These are phyloP conservation scores for Syrphus vitripennis DNA, from an alignment of 2,888 invertebrate species.

Conservation along the genomic window DNA sequence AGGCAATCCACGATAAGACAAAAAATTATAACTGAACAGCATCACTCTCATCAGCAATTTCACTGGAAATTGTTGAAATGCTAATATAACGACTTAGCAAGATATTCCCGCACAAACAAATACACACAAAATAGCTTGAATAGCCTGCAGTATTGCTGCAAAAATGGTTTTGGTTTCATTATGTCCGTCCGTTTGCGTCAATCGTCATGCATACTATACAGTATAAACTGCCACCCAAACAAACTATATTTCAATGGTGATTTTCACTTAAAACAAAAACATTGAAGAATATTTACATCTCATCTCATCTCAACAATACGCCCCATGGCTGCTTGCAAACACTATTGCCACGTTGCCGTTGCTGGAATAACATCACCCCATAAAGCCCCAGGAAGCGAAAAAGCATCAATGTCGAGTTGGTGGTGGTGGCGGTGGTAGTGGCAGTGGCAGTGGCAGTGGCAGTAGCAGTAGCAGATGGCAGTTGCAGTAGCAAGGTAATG, in stretches of 20 bases:
- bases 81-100: constrained; percentile 10
- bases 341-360: neutral
- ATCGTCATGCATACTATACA: too few species aligned
- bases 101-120: neutral
- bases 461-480: too few species aligned
- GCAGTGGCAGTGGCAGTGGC: too few species aligned
- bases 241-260: constrained; percentile 19
- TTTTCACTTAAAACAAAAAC: constrained; percentile 27
- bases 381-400: neutral
- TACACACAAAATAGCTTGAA: constrained; percentile 17
- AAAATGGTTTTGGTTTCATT: constrained; percentile 54
- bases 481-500: too few species aligned
- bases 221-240: constrained; percentile 30
- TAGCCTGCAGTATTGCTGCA: constrained; percentile 37
- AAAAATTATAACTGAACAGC: neutral
- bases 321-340: constrained; percentile 18
- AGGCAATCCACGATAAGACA: neutral
- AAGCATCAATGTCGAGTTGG: neutral
- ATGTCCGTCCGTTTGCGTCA: constrained; percentile 46
- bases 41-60: neutral
- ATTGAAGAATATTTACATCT: constrained; percentile 29
- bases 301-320: neutral
- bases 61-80: constrained; percentile 33
- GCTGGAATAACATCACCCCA: neutral
- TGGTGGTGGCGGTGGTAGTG: too few species aligned